A percentile compares a stretch with the other conserved stretches of the same genome.
phyloP scores from a whole-genome alignment of 2,797 vertebrate species.

The Sarcoramphus papa region DNA sequence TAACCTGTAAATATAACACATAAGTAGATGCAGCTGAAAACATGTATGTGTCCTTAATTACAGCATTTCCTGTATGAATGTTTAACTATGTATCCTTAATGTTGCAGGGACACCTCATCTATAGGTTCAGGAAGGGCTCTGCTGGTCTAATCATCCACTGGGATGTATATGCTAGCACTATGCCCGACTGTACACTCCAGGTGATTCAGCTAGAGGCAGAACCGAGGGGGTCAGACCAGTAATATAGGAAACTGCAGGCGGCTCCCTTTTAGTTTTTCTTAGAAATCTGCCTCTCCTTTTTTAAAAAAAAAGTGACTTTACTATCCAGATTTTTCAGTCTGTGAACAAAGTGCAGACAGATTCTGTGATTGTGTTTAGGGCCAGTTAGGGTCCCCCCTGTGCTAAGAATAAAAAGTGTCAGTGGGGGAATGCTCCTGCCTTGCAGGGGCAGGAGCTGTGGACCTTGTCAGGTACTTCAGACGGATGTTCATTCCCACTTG shows the following conservation, averaged over 20 bases:
- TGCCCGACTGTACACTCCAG: rapidly evolving
- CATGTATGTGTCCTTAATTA: neutral
- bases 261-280: neutral
- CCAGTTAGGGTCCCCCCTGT: neutral
- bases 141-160: neutral
- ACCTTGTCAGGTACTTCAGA: neutral
- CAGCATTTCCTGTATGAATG: neutral
- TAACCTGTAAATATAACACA: neutral
- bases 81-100: neutral
- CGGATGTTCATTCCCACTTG: neutral
- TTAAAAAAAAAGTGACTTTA: neutral
- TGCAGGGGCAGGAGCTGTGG: neutral
- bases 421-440: neutral
- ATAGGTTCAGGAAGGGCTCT: neutral
- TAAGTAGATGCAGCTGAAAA: neutral
- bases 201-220: neutral
- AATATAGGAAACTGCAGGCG: neutral
- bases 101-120: neutral
- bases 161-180: neutral
- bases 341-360: neutral
- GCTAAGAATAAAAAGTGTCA: neutral
- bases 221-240: neutral
- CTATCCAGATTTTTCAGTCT: neutral
- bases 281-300: neutral
- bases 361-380: neutral